Evolutionary conservation across 2,113 vertebrate genomes (phyloP).

Genomic region (Oncorhynchus clarkii): DNA sequence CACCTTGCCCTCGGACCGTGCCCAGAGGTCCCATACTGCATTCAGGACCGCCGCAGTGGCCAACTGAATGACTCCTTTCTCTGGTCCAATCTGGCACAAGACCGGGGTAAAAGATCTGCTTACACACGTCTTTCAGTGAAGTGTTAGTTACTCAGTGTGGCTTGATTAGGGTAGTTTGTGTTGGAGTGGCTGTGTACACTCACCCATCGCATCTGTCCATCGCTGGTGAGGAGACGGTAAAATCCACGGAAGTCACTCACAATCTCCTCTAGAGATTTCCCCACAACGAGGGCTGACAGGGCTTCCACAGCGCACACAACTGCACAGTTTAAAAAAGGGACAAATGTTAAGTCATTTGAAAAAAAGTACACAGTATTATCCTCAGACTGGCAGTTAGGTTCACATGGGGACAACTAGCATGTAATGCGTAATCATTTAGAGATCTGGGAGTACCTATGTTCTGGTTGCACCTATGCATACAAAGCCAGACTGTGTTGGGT

Average conservation of each 20-base stretch:
- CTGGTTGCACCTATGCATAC: no score
- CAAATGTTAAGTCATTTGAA: background rate
- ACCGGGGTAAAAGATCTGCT: background rate
- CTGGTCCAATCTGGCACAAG: constrained; percentile 70
- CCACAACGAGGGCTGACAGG: constrained; percentile 68
- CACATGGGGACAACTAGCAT: background rate
- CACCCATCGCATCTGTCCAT: constrained; percentile 81
- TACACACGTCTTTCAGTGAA: background rate
- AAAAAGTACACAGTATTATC: background rate
- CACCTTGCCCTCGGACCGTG: no score
- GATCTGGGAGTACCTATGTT: no score
- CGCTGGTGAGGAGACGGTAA: constrained; percentile 75
- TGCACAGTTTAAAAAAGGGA: constrained; percentile 30
- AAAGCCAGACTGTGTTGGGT: background rate
- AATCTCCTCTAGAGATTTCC: constrained; percentile 73
- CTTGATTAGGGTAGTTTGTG: background rate
- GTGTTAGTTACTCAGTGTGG: no score
- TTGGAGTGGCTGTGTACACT: constrained; percentile 5
- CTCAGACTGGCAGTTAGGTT: no score
- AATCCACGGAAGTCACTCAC: constrained; percentile 74
- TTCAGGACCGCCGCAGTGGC: constrained; percentile 76
- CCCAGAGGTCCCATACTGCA: constrained; percentile 74
- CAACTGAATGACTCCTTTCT: constrained; percentile 78
- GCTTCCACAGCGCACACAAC: constrained; percentile 75
- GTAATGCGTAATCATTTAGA: background rate